phyloP scores from a whole-genome alignment of 2,113 vertebrate genomes.

The Prochilodus magdalenae region DNA sequence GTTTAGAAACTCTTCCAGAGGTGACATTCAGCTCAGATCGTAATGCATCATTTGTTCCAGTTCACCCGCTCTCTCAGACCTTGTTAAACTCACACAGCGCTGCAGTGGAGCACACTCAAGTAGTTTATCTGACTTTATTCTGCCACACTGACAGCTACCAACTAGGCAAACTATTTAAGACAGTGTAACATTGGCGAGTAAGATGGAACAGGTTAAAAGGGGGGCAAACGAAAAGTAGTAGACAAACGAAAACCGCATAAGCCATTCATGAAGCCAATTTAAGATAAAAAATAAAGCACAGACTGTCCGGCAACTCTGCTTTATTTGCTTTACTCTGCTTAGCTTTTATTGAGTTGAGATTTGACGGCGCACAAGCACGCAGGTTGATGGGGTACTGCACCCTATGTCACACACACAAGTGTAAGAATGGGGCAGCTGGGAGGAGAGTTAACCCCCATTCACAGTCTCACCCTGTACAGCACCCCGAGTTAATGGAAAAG shows the following conservation, averaged over 20 bases:
- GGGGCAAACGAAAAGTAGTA: background rate
- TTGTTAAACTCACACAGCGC: background rate
- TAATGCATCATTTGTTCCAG: conserved; percentile 24
- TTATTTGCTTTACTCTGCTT: conserved; percentile 17
- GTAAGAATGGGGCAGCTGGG: conserved; percentile 56
- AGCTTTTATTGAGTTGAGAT: conserved; percentile 39
- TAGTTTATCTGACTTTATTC: conserved; percentile 7
- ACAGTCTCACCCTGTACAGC: conserved; percentile 48
- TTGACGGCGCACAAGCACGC: conserved; percentile 13
- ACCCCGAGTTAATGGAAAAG: conserved; percentile 77
- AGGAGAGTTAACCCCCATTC: conserved; percentile 58
- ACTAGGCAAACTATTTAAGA: background rate
- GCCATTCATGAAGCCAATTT: background rate
- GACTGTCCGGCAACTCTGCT: conserved; percentile 31
- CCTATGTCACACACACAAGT: conserved; percentile 32
- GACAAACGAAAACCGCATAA: conserved; percentile 44
- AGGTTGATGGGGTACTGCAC: conserved; percentile 40
- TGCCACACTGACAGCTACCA: conserved; percentile 14
- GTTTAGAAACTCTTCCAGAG: conserved; percentile 16
- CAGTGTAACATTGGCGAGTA: background rate
- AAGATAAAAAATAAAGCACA: background rate
- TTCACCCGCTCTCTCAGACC: background rate
- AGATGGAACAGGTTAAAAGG: background rate
- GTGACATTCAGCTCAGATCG: conserved; percentile 14
- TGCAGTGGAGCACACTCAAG: background rate